Evolutionary conservation across 2,888 invertebrate species (phyloP), one percentile per base, ranked within the genome.

Genomic region (Dendrolimus pini): DNA sequence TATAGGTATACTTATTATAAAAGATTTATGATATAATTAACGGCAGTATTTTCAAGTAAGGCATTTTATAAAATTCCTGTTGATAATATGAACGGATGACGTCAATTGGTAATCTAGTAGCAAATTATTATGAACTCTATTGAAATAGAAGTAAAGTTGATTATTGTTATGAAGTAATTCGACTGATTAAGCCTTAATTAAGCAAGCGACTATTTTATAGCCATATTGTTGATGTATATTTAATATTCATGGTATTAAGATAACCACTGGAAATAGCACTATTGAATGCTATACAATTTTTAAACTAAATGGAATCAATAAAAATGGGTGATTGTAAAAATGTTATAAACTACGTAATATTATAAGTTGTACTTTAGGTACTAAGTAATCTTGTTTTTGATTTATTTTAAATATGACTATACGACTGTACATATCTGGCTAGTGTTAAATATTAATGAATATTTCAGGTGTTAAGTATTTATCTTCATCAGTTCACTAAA

Each of bases 1-100:
- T 71, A 66, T 74, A 77, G 77, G 78, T 79, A 76, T 80, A 77
- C 80, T 78, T 77, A 75, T 67, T 69, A 56, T 63, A 74, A 56
- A 65, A 74, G 70, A 75, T 75, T 76, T 77, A 77, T 73, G 68
- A 65, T 66, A 66, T 68, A 69, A 74, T 75, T 75, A 70, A 71
- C 61, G 63, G 60, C 60, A 57, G 58, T 60, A 65, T 67, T 71
- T 70, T 74, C 52, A 65, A 64, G 59, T 55, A 54, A 60, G 57
- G 63, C 56, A 56, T 56, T 62, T 65, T 59, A 62, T 61, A 60
- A 56, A 65, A 63, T 60, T 66, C 59, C 59, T 62, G 58, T 61
- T 63, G 62, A 60, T 59, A 59, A 61, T 53, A 53, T 53, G 56
- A 62, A 61, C 62, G 59, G 61, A 53, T 61, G 47, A 47, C 47